Percentiles rank a stretch among this genome's conserved stretches.
phyloP scores from a whole-genome alignment of 2,797 vertebrate species.

The Fistularia tabacaria region DNA sequence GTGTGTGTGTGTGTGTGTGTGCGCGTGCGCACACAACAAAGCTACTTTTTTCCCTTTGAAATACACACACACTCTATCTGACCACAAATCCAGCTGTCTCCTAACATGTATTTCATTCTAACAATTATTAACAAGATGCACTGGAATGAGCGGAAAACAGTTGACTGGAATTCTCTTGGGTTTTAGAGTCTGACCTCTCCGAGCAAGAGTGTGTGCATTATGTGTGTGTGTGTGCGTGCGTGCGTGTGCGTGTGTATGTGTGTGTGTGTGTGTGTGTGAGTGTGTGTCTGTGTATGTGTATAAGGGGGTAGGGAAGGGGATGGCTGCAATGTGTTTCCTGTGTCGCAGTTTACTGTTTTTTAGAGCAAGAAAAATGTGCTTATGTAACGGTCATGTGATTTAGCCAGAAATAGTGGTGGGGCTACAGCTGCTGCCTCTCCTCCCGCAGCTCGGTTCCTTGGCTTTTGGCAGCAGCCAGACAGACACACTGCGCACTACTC shows the following conservation, averaged over 20 bases:
- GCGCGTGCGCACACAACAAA: constrained; percentile 37
- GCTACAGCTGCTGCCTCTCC: constrained; percentile 93
- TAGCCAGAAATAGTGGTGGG: constrained; percentile 97
- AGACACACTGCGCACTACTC: constrained; percentile 72
- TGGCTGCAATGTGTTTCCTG: constrained; percentile 84
- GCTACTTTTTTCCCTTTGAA: constrained; percentile 27
- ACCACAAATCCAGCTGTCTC: constrained; percentile 40
- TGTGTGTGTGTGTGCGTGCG: constrained; percentile 4
- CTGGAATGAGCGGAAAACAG: constrained; percentile 50
- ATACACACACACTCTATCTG: constrained; percentile 20
- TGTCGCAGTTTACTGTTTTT: constrained; percentile 96
- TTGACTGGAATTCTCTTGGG: constrained; percentile 60
- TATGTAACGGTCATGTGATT: constrained; percentile 99
- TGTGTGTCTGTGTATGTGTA: constrained; percentile 3
- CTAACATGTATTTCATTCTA: constrained; percentile 47
- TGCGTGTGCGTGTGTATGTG: constrained; percentile 7
- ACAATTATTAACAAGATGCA: constrained; percentile 70
- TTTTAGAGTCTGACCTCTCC: constrained; percentile 46
- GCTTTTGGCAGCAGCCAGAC: constrained; percentile 87
- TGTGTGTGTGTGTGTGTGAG: constrained; percentile 8
- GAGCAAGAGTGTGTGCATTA: constrained; percentile 10
- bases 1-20: constrained; percentile 10
- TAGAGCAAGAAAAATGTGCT: constrained; percentile 98
- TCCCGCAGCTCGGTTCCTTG: constrained; percentile 80
- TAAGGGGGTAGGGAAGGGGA: constrained; percentile 30